Evolutionary conservation across 2,888 invertebrate genomes (phyloP), one percentile per base, ranked within the genome.

Genomic region (Trissonchulus sp.): DNA sequence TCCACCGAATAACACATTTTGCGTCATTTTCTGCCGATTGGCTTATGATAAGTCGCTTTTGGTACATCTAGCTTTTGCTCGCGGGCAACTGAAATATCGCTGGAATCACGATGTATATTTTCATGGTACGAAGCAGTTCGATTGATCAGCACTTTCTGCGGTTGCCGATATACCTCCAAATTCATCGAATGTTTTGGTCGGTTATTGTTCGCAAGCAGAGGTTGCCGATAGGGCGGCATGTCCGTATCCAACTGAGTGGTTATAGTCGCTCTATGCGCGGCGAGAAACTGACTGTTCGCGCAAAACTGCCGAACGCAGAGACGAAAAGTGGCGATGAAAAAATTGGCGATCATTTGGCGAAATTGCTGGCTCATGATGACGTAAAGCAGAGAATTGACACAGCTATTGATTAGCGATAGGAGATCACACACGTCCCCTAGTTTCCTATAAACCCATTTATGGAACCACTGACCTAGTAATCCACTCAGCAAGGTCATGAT

Each of bases 331-430:
- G 2, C 72, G 3, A 15, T 8, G 48, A 48, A 15, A 23, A 48
- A 48, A 48, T 48, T 23, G 8, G 8, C 8, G 23, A 48, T 15
- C 8, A 23, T 48, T 23, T 48, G 48, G 23, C 75, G 75, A 76
- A 75, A 75, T 63, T 75, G 75, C 23, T 36, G 28, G 30, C 75
- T 75, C 76, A 75, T 75, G 60, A 63, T 76, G 30, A 38, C 76
- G 68, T 75, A 75, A n/a, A 75, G 37, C 2, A 75, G 35, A 63
- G 76, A 75, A 34, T 75, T 75, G 31, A 76, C 63, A 33, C 75
- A 75, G 33, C 62, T 76, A 37, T 75, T 75, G 2, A 76, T 63
- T 8, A 75, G 76, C 3, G 75, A 75, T 31, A 75, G 62, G 2
- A 62, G 75, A 36, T 75, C 75, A 31, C 76, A 37, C 1, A 75